Percentiles rank a stretch among this genome's conserved stretches.
These are phyloP conservation scores for Drosophila auraria DNA, from an alignment of 1,140 invertebrate species.

Conservation along the genomic window DNA sequence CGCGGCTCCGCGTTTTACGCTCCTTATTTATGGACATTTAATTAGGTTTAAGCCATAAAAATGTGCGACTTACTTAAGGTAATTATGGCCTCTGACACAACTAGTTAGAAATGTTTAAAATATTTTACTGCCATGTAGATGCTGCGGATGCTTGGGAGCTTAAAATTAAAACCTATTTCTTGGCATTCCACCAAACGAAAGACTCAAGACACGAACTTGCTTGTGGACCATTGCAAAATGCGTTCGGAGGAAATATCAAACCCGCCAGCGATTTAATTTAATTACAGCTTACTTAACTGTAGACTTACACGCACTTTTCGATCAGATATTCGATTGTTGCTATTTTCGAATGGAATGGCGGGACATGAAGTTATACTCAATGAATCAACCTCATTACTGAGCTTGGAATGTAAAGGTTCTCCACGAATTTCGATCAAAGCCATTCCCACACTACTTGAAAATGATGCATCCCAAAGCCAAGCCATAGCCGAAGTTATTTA, in stretches of 20 bases:
- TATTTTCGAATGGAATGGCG: constrained; percentile 3
- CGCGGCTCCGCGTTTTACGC: background rate
- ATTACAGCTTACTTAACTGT: constrained; percentile 54
- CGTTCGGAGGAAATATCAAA: constrained; percentile 22
- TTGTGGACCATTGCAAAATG: constrained; percentile 50
- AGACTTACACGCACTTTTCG: constrained; percentile 58
- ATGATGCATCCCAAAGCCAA: constrained; percentile 24
- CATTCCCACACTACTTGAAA: constrained; percentile 39
- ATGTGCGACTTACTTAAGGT: constrained; percentile 32
- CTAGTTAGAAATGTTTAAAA: constrained; percentile 22
- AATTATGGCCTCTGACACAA: constrained; percentile 8
- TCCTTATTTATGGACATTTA: constrained; percentile 56
- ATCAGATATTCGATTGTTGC: constrained; percentile 39
- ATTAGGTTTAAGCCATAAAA: constrained; percentile 52
- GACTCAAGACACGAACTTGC: constrained; percentile 73
- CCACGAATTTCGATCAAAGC: background rate
- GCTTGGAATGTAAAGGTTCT: constrained; percentile 29
- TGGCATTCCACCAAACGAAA: constrained; percentile 44
- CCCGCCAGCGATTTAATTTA: constrained; percentile 55
- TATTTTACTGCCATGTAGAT: constrained; percentile 4
- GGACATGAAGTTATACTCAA: background rate
- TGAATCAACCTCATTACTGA: constrained; percentile 25
- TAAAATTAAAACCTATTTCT: background rate
- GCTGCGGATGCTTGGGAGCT: too few species aligned
- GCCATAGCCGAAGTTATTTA: constrained; percentile 12